Evolutionary conservation across 2,113 vertebrate genomes (phyloP).

Genomic region (Ctenomys sociabilis): DNA sequence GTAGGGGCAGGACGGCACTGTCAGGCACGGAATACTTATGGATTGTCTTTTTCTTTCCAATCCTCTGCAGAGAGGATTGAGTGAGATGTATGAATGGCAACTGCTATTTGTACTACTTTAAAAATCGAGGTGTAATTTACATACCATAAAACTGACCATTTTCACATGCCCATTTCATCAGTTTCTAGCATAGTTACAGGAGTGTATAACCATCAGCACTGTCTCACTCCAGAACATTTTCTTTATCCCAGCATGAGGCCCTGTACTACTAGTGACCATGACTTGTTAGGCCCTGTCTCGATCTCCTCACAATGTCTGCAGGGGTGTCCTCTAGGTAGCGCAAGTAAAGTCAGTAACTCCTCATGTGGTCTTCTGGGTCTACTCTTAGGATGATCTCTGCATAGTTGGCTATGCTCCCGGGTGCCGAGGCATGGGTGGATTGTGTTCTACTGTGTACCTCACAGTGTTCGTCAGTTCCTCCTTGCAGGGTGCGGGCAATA

Average conservation of each 20-base stretch:
- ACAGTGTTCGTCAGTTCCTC: neutral
- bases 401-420: neutral
- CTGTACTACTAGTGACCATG: neutral
- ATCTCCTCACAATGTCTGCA: neutral
- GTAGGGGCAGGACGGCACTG: neutral
- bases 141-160: neutral
- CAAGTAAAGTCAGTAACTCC: neutral
- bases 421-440: neutral
- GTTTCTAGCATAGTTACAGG: neutral
- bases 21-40: too few relatives aligned
- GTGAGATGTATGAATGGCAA: neutral
- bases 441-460: neutral
- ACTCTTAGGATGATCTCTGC: neutral
- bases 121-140: neutral
- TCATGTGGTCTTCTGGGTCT: neutral
- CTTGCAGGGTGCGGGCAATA: neutral
- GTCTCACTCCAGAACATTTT: neutral
- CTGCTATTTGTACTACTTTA: neutral
- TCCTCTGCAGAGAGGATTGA: neutral
- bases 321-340: neutral
- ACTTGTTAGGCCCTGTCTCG: neutral
- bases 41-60: neutral
- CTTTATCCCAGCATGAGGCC: neutral
- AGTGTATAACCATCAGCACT: neutral
- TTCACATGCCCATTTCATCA: neutral